Conservation (phyloP, 2,888 invertebrate genomes). For the Thereva unica region DNA sequence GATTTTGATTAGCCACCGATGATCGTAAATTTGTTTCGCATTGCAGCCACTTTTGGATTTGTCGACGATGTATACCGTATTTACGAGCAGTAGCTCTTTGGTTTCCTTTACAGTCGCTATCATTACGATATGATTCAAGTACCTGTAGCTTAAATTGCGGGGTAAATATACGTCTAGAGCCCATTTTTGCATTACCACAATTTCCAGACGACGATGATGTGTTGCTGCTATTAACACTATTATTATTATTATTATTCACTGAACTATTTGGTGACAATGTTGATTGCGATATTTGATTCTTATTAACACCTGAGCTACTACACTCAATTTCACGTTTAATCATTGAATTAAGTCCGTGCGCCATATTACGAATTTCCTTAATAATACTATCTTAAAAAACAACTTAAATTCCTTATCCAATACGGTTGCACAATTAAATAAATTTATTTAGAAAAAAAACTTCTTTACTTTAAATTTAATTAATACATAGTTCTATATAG, state of each 20-base stretch:
- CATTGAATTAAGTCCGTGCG: slow-evolving; percentile 64
- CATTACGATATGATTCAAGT: slow-evolving; percentile 82
- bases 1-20: slow-evolving; percentile 64
- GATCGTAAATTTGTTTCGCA: slow-evolving; percentile 79
- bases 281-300: slow-evolving; percentile 16
- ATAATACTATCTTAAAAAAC: background rate
- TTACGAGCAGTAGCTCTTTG: slow-evolving; percentile 88
- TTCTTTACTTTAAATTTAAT: slow-evolving; percentile 4
- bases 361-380: slow-evolving; percentile 56
- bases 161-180: slow-evolving; percentile 84
- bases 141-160: slow-evolving; percentile 89
- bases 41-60: slow-evolving; percentile 91
- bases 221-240: slow-evolving; percentile 2
- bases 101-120: slow-evolving; percentile 86
- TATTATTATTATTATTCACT: slow-evolving; percentile 19
- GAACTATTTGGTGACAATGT: slow-evolving; percentile 13
- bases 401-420: slow-evolving; percentile 36
- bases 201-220: slow-evolving; percentile 7
- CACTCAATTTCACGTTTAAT: slow-evolving; percentile 57
- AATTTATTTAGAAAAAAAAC: slow-evolving; percentile 22
- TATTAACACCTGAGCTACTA: slow-evolving; percentile 46
- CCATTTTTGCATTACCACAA: slow-evolving; percentile 62
- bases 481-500: slow-evolving; percentile 11
- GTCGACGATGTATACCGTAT: slow-evolving; percentile 85
- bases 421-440: slow-evolving; percentile 33